Conservation (phyloP, 1,140 invertebrate species). For the Ostrea denselamellosa region DNA sequence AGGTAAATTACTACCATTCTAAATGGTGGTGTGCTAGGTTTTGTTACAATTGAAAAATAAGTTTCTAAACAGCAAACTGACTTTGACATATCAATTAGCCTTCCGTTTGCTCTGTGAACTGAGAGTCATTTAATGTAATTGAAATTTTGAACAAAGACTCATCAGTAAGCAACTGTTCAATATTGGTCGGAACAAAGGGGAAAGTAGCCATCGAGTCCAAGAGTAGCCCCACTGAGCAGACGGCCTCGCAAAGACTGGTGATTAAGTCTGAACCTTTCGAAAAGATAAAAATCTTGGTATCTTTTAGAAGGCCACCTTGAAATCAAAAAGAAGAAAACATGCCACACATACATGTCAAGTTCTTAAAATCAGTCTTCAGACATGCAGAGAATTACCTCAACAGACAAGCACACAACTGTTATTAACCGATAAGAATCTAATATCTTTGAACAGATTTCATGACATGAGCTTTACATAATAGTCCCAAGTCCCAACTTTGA, state of each 20-base stretch:
- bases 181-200: slow-evolving; percentile 1
- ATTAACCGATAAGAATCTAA: slow-evolving; percentile 29
- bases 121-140: slow-evolving; percentile 31
- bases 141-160: slow-evolving; percentile 7
- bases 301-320: neutral
- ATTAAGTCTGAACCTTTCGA: slow-evolving; percentile 30
- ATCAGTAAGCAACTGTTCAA: slow-evolving; percentile 21
- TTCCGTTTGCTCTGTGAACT: slow-evolving; percentile 20
- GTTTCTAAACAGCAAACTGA: neutral
- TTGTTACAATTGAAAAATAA: slow-evolving; percentile 5
- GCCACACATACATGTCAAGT: slow-evolving; percentile 28
- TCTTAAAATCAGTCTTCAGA: slow-evolving; percentile 2
- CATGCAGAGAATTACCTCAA: slow-evolving; percentile 11
- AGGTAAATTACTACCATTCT: slow-evolving; percentile 8
- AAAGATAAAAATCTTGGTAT: slow-evolving; percentile 28
- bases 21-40: neutral
- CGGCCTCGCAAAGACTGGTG: neutral
- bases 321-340: slow-evolving; percentile 13
- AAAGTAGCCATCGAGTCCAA: slow-evolving; percentile 6
- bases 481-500: neutral
- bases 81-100: slow-evolving; percentile 37
- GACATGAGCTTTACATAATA: slow-evolving; percentile 8
- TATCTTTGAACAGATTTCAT: slow-evolving; percentile 14
- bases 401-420: neutral
- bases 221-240: slow-evolving; percentile 13